Evolutionary conservation across 2,888 invertebrate species (phyloP).

Genomic region (Petrolisthes manimaculis): DNA sequence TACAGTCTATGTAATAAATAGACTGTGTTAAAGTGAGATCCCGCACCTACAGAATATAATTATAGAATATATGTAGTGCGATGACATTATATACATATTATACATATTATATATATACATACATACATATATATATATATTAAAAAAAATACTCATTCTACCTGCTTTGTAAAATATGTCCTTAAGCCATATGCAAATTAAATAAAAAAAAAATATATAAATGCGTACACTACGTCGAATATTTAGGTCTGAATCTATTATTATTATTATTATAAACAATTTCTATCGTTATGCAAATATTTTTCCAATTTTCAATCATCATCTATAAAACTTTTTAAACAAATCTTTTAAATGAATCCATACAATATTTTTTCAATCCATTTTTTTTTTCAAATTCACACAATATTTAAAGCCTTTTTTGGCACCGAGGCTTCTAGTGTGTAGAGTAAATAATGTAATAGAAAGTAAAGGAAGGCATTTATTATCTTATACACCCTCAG

Average conservation of each 20-base stretch:
- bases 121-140: too few species aligned
- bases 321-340: slow-evolving; percentile 38
- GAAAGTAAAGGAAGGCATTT: too few species aligned
- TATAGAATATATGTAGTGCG: too few species aligned
- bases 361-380: slow-evolving; percentile 46
- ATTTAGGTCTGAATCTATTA: slow-evolving; percentile 41
- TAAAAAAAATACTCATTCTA: slow-evolving; percentile 44
- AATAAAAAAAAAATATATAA: too few species aligned
- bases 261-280: slow-evolving; percentile 34
- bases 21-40: too few species aligned
- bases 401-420: slow-evolving; percentile 50
- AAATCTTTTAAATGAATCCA: slow-evolving; percentile 37
- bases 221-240: slow-evolving; percentile 28
- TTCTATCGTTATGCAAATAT: slow-evolving; percentile 17
- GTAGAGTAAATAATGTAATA: too few species aligned
- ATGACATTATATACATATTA: too few species aligned
- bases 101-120: too few species aligned
- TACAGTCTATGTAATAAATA: too few species aligned
- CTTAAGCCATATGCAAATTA: slow-evolving; percentile 46
- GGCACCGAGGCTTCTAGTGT: slow-evolving; percentile 54
- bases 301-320: slow-evolving; percentile 28
- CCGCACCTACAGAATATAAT: too few species aligned
- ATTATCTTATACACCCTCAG: too few species aligned
- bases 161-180: slow-evolving; percentile 51
- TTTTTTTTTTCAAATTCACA: slow-evolving; percentile 48